Conservation (phyloP, 2,888 invertebrate species). For the Papilio elwesi region DNA sequence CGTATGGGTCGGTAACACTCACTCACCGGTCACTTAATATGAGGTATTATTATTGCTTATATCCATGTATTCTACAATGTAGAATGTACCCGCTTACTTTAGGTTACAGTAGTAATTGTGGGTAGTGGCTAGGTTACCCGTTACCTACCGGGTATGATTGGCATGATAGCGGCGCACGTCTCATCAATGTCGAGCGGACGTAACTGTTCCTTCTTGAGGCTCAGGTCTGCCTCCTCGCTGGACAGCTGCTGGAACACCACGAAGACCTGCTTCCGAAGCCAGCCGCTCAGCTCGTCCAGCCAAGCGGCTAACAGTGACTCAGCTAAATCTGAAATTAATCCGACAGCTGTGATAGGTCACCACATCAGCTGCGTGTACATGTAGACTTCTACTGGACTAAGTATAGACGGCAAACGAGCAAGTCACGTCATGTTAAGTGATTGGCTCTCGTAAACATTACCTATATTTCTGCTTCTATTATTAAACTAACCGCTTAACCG, state of each 20-base stretch:
- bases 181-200: constrained; percentile 53
- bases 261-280: constrained; percentile 68
- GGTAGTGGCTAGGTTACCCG: neutral
- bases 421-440: too few relatives aligned
- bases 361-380: too few relatives aligned
- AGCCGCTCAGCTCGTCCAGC: constrained; percentile 59
- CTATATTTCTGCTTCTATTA: too few relatives aligned
- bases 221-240: constrained; percentile 43
- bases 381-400: too few relatives aligned
- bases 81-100: too few relatives aligned
- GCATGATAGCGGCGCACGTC: constrained; percentile 60
- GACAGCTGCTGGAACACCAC: constrained; percentile 59
- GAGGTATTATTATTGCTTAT: too few relatives aligned
- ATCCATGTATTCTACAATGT: too few relatives aligned
- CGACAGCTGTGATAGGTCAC: neutral
- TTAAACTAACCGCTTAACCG: too few relatives aligned
- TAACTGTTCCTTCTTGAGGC: constrained; percentile 32
- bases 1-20: too few relatives aligned
- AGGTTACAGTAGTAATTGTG: neutral
- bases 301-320: constrained; percentile 64
- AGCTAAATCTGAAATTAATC: constrained; percentile 58
- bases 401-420: too few relatives aligned
- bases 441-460: too few relatives aligned
- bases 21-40: too few relatives aligned
- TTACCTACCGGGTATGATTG: constrained; percentile 65